Evolutionary conservation across 2,888 invertebrate species (phyloP).

Genomic region (Choreutis nemorana): DNA sequence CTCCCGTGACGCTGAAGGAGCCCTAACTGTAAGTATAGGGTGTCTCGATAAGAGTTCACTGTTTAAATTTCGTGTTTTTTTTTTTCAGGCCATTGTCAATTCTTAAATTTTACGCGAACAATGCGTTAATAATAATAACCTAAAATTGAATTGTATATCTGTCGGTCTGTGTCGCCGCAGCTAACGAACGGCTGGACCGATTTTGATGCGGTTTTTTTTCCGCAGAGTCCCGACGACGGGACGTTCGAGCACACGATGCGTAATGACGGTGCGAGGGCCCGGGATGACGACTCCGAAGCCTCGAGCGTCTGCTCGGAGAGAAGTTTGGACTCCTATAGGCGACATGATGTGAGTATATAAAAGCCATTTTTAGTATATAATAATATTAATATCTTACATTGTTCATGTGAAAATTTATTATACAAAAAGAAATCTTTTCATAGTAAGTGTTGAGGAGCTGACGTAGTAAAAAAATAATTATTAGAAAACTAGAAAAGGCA

Average conservation of each 20-base stretch:
- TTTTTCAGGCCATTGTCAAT: no score
- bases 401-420: slow-evolving; percentile 20
- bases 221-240: slow-evolving; percentile 64
- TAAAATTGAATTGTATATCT: no score
- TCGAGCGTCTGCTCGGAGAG: slow-evolving; percentile 95
- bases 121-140: no score
- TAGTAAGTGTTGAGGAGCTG: no score
- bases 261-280: slow-evolving; percentile 17
- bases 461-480: no score
- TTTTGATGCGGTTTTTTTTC: no score
- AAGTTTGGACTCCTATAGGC: slow-evolving; percentile 82
- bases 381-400: slow-evolving; percentile 12
- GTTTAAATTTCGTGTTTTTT: no score
- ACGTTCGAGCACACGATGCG: slow-evolving; percentile 60
- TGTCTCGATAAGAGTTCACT: neutral
- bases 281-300: slow-evolving; percentile 90
- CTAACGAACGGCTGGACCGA: no score
- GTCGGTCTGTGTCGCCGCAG: no score
- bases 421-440: no score
- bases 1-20: slow-evolving; percentile 82
- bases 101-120: no score
- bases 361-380: slow-evolving; percentile 8
- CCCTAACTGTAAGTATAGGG: slow-evolving; percentile 24
- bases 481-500: no score
- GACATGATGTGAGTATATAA: slow-evolving; percentile 79